phyloP scores from a whole-genome alignment of 2,797 vertebrate species.

The Trichosurus vulpecula region DNA sequence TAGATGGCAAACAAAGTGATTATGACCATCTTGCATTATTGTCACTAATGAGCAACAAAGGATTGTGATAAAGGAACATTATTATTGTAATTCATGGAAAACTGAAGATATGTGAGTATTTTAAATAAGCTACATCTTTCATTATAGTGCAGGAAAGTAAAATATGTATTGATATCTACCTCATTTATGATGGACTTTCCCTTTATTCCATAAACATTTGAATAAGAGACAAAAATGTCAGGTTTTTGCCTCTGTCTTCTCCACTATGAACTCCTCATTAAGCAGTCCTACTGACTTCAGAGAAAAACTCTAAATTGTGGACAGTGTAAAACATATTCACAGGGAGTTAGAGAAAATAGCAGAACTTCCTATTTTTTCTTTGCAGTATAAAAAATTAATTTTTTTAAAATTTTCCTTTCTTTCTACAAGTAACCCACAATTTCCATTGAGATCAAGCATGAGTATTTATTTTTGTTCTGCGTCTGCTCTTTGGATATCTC shows the following conservation, averaged over 20 bases:
- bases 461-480: neutral
- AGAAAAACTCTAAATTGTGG: constrained; percentile 36
- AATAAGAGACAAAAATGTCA: constrained; percentile 32
- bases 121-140: constrained; percentile 35
- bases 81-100: constrained; percentile 37
- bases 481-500: constrained; percentile 27
- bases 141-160: constrained; percentile 51
- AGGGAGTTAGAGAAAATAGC: constrained; percentile 27
- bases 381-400: constrained; percentile 40
- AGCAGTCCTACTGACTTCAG: constrained; percentile 22
- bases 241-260: neutral
- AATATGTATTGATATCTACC: constrained; percentile 63
- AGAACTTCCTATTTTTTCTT: neutral
- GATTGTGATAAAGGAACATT: constrained; percentile 55
- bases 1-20: constrained; percentile 51
- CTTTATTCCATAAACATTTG: constrained; percentile 39
- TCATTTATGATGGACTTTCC: constrained; percentile 55
- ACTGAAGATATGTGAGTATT: constrained; percentile 47
- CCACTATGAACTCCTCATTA: neutral
- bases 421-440: constrained; percentile 20
- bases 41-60: constrained; percentile 62
- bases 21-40: constrained; percentile 56
- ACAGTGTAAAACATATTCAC: neutral
- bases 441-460: constrained; percentile 53
- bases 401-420: constrained; percentile 53